These are phyloP conservation scores for Tanypteryx hageni DNA, from an alignment of 2,888 invertebrate species.

Conservation along the genomic window DNA sequence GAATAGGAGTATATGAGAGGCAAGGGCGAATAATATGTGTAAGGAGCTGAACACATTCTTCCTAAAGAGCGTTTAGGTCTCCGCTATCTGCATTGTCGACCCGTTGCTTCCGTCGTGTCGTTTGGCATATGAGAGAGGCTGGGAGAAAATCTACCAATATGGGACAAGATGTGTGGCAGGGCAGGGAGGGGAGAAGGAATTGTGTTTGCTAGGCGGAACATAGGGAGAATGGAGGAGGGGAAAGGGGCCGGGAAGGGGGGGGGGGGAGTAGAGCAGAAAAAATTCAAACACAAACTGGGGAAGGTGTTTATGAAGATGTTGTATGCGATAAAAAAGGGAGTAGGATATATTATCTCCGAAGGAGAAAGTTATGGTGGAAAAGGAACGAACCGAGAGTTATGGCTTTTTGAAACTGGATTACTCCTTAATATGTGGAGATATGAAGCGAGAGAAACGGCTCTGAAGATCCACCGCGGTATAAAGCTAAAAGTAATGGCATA, in stretches of 20 bases:
- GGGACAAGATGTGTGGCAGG: not conserved
- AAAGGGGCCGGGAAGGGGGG: too few relatives aligned
- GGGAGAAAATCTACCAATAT: not conserved
- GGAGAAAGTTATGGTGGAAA: constrained; percentile 40
- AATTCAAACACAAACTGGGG: constrained; percentile 36
- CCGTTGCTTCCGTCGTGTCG: constrained; percentile 3
- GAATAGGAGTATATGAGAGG: not conserved
- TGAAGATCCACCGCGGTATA: constrained; percentile 25
- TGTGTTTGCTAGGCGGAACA: not conserved
- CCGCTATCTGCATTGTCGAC: constrained; percentile 45
- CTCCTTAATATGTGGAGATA: constrained; percentile 56
- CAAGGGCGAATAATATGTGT: not conserved
- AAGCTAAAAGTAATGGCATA: constrained; percentile 23
- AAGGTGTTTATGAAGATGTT: constrained; percentile 61
- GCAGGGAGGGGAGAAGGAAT: not conserved
- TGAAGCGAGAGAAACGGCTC: constrained; percentile 32
- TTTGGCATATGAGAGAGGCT: not conserved
- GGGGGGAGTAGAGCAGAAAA: not conserved
- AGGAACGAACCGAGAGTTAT: constrained; percentile 30
- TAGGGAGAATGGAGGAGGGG: not conserved
- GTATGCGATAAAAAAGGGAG: constrained; percentile 42
- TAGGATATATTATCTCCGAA: constrained; percentile 6
- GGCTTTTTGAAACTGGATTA: constrained; percentile 43
- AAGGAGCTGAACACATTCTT: not conserved
- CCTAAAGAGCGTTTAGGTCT: constrained; percentile 21